These are phyloP conservation scores for Plebejus anna DNA, from an alignment of 2,888 invertebrate genomes.

Conservation along the genomic window DNA sequence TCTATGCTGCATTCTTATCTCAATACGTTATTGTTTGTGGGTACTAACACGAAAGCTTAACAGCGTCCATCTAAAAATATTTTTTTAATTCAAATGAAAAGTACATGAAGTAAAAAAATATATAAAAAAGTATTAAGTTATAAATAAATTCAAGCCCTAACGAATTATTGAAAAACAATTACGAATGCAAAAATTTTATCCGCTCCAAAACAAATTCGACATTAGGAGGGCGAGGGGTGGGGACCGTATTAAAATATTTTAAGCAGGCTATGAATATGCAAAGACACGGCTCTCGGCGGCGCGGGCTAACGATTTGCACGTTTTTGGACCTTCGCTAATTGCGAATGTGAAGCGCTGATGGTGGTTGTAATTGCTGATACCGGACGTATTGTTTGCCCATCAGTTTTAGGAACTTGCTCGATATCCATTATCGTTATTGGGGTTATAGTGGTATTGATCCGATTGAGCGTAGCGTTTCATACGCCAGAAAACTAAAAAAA, in stretches of 20 bases:
- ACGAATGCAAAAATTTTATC: conserved; percentile 37
- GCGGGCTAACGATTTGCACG: conserved; percentile 77
- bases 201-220: conserved; percentile 57
- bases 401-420: conserved; percentile 50
- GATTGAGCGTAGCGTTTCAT: background rate
- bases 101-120: background rate
- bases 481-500: too few species aligned
- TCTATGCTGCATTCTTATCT: too few species aligned
- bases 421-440: conserved; percentile 27
- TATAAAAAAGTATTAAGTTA: background rate
- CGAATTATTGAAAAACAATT: conserved; percentile 37
- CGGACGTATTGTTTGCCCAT: conserved; percentile 58
- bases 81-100: background rate
- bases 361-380: conserved; percentile 73
- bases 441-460: conserved; percentile 4
- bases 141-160: conserved; percentile 1
- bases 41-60: too few species aligned
- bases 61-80: too few species aligned
- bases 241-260: conserved; percentile 78
- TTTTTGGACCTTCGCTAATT: conserved; percentile 78
- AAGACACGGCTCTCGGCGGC: conserved; percentile 70
- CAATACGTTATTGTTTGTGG: too few species aligned
- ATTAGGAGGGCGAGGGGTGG: conserved; percentile 68
- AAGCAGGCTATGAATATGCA: conserved; percentile 79
- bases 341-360: conserved; percentile 76